Conservation (phyloP, 2,888 invertebrate species). For the Rotaria socialis region DNA sequence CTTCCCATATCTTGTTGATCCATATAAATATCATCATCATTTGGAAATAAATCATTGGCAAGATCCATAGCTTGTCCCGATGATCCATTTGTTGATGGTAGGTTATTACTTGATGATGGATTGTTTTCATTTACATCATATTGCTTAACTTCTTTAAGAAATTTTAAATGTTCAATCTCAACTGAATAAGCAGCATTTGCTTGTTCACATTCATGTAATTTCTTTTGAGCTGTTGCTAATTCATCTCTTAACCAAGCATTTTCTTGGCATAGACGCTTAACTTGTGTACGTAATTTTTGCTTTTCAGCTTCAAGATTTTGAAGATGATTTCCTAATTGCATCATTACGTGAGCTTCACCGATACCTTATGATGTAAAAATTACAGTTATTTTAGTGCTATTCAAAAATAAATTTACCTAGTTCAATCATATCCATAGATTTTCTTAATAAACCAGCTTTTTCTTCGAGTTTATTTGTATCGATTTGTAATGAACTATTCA, state of each 20-base stretch:
- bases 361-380: conserved; percentile 14
- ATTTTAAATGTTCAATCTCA: conserved; percentile 44
- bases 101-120: neutral
- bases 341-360: conserved; percentile 40
- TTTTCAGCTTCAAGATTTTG: conserved; percentile 46
- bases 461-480: conserved; percentile 66
- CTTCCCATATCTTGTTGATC: neutral
- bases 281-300: conserved; percentile 94
- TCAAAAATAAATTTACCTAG: conserved; percentile 2
- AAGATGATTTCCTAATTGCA: conserved; percentile 43
- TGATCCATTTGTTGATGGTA: neutral
- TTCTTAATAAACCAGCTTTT: conserved; percentile 80
- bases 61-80: neutral
- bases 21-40: conserved; percentile 41
- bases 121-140: conserved; percentile 37
- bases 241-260: conserved; percentile 99
- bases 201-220: conserved; percentile 86
- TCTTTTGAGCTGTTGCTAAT: conserved; percentile 89
- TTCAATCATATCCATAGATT: conserved; percentile 92
- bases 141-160: conserved; percentile 45
- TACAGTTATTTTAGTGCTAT: no score
- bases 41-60: conserved; percentile 37
- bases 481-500: conserved; percentile 17
- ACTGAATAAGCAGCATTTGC: conserved; percentile 50
- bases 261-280: conserved; percentile 87